These are phyloP conservation scores for Euwallacea similis DNA, from an alignment of 1,140 invertebrate species.

Conservation along the genomic window DNA sequence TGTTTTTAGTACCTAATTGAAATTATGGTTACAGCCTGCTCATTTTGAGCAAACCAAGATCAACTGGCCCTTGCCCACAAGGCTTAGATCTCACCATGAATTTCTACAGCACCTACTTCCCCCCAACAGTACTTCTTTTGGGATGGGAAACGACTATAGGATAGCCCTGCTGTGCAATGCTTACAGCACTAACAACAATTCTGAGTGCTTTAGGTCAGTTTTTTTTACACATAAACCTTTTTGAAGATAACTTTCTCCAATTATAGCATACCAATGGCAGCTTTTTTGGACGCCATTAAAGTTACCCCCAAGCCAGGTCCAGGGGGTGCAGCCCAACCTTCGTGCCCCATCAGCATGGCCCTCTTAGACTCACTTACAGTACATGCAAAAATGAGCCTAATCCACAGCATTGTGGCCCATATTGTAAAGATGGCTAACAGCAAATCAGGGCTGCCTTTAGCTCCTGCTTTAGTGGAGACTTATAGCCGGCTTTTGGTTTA, in stretches of 20 bases:
- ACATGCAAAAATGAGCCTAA: slow-evolving; percentile 97
- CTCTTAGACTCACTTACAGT: slow-evolving; percentile 91
- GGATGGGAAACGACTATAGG: slow-evolving; percentile 81
- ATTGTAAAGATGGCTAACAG: slow-evolving; percentile 86
- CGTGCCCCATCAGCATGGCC: slow-evolving; percentile 86
- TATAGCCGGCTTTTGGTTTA: slow-evolving; percentile 92
- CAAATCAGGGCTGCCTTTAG: slow-evolving; percentile 69
- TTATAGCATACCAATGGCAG: slow-evolving; percentile 50
- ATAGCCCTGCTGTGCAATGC: slow-evolving; percentile 94
- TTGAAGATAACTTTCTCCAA: not conserved
- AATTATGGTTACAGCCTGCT: slow-evolving; percentile 56
- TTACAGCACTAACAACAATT: slow-evolving; percentile 79
- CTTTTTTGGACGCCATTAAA: slow-evolving; percentile 83
- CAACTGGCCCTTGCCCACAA: slow-evolving; percentile 73
- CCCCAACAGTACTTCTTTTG: slow-evolving; percentile 65
- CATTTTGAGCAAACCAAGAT: slow-evolving; percentile 50
- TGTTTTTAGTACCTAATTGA: not conserved
- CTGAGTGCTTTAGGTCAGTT: slow-evolving; percentile 66
- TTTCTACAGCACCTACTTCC: slow-evolving; percentile 82
- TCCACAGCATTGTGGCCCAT: slow-evolving; percentile 89
- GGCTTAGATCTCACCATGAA: slow-evolving; percentile 83
- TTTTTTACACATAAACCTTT: slow-evolving; percentile 36
- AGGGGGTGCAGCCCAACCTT: slow-evolving; percentile 61
- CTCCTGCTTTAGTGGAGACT: slow-evolving; percentile 92
- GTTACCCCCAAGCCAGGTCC: slow-evolving; percentile 67